Evolutionary conservation across 2,888 invertebrate species (phyloP), one percentile per base, ranked within the genome.

Genomic region (Drosophila affinis): DNA sequence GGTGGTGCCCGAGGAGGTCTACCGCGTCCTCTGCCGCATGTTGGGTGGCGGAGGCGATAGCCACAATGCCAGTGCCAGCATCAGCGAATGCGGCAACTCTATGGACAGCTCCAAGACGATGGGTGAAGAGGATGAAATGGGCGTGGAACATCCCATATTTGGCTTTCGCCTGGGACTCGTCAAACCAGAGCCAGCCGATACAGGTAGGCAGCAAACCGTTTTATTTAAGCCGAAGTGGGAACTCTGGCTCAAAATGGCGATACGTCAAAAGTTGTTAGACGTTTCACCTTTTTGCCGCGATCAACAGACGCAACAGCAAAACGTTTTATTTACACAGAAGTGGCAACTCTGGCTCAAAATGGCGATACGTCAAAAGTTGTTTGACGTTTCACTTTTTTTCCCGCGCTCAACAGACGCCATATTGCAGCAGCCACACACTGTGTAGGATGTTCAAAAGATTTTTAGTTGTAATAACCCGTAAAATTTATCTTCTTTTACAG

Each of bases 111-210:
- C 60, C 54, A 83, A 65, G 24, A 61, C 59, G 1, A 34, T 21
- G 1, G 53, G 62, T 9, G 75, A 54, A 3, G 69, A 68, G 18
- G 77, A 63, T 9, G 69, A 67, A 27, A 72, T 72, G 29, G 81
- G 75, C 39, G 84, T 91, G 65, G 91, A 91, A 49, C 91, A 91
- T 83, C 91, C 91, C 21, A 91, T 91, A 69, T 91, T 91, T 62
- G 92, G 91, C 1, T 91, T 89, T 62, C 90, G 92, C 56, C 76
- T 92, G 73, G 91, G 91, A 1, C 76, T 87, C 32, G 88, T 91
- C 29, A 91, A 91, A 62, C 80, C 91, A 24, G 91, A 91, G 56
- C 91, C 92, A 0, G 44, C 78, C 4, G 92, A 92, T 73, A 87
- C 84, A 65, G 91, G 92, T 91, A 64, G 77, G 78, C 59, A 4